phyloP scores from a whole-genome alignment of 2,888 invertebrate genomes.

The Ligdia adustata region DNA sequence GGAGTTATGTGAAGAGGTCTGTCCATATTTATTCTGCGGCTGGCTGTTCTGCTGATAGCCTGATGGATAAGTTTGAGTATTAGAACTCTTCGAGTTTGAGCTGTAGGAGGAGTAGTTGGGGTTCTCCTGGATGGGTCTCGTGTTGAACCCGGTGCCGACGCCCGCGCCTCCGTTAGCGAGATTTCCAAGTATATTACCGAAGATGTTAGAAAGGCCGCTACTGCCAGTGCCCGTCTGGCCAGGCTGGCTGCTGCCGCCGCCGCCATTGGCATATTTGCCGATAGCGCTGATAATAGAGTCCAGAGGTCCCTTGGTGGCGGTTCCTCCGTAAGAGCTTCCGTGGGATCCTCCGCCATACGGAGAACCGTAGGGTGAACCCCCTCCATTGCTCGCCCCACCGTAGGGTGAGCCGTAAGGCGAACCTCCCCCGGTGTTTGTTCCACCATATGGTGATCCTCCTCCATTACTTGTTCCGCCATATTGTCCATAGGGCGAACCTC shows the following conservation, averaged over 20 bases:
- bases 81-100: constrained; percentile 69
- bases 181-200: constrained; percentile 67
- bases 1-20: constrained; percentile 55
- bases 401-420: constrained; percentile 47
- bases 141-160: constrained; percentile 64
- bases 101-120: constrained; percentile 70
- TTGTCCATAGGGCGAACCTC: constrained; percentile 25
- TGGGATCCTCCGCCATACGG: constrained; percentile 35
- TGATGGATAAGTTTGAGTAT: constrained; percentile 69
- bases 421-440: no score
- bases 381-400: constrained; percentile 49
- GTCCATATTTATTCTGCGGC: constrained; percentile 67
- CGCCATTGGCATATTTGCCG: constrained; percentile 57
- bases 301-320: constrained; percentile 50
- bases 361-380: constrained; percentile 39
- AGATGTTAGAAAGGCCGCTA: constrained; percentile 67
- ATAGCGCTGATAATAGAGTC: constrained; percentile 59
- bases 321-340: constrained; percentile 21
- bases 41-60: constrained; percentile 63
- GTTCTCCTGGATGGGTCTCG: constrained; percentile 75
- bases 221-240: constrained; percentile 45
- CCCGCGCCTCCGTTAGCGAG: constrained; percentile 69
- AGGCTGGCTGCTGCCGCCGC: constrained; percentile 35
- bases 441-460: constrained; percentile 30
- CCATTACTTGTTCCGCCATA: no score